Conservation (phyloP, 2,797 vertebrate species). For the Phrynocephalus vlangalii region DNA sequence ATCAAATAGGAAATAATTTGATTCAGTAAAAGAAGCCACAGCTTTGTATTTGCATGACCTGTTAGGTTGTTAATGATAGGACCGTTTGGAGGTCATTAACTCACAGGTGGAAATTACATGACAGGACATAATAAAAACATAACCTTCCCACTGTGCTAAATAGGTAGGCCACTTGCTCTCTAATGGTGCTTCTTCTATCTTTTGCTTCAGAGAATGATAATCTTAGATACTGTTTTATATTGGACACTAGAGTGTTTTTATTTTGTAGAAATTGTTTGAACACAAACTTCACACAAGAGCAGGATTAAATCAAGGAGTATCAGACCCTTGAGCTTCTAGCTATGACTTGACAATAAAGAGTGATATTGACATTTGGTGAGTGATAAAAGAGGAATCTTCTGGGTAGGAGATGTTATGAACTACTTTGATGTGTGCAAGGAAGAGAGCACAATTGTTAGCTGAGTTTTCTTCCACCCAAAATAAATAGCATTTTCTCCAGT, state of each 20-base stretch:
- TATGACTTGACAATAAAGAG: constrained; percentile 24
- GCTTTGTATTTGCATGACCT: too few relatives aligned
- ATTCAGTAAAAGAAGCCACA: too few relatives aligned
- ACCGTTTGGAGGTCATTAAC: too few relatives aligned
- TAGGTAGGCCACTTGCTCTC: not conserved
- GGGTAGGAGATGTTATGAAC: constrained; percentile 10
- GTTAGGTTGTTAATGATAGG: too few relatives aligned
- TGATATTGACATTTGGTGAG: constrained; percentile 18
- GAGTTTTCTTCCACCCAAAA: not conserved
- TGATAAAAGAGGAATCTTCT: constrained; percentile 18
- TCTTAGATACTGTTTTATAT: constrained; percentile 15
- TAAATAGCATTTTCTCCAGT: not conserved
- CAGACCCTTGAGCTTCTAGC: not conserved
- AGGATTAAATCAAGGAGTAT: constrained; percentile 19
- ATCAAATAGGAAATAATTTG: too few relatives aligned
- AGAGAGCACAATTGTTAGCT: not conserved
- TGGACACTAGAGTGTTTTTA: not conserved
- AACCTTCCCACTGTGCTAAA: not conserved
- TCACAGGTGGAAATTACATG: too few relatives aligned
- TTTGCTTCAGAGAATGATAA: not conserved
- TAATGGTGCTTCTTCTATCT: not conserved
- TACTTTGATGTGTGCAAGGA: not conserved
- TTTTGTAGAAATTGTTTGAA: constrained; percentile 22
- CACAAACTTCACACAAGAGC: not conserved
- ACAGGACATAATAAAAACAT: too few relatives aligned